Evolutionary conservation across 1,140 invertebrate genomes (phyloP).

Genomic region (Drosophila saltans): DNA sequence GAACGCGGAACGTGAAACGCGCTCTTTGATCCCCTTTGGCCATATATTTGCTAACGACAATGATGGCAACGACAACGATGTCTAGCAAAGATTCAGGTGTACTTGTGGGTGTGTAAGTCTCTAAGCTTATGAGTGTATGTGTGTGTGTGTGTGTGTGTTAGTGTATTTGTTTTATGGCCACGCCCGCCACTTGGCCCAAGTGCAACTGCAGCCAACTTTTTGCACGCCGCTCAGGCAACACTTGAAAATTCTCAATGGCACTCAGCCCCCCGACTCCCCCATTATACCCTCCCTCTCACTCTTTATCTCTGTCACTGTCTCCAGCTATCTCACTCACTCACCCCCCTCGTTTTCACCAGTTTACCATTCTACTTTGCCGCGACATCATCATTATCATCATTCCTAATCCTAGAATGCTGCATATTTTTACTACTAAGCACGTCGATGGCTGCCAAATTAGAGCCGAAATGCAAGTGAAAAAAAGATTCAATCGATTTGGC

Average conservation of each 20-base stretch:
- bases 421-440: slow-evolving; percentile 69
- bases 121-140: slow-evolving; percentile 31
- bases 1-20: slow-evolving; percentile 48
- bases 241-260: slow-evolving; percentile 78
- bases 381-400: not conserved
- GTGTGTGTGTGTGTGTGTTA: slow-evolving; percentile 38
- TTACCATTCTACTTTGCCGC: not conserved
- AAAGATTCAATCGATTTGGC: slow-evolving; percentile 55
- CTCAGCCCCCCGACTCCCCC: slow-evolving; percentile 33
- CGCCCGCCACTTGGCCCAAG: slow-evolving; percentile 71
- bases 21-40: slow-evolving; percentile 75
- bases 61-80: slow-evolving; percentile 53
- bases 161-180: slow-evolving; percentile 73
- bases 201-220: slow-evolving; percentile 78
- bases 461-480: slow-evolving; percentile 38
- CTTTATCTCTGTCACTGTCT: too few relatives aligned
- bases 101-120: slow-evolving; percentile 8
- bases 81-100: slow-evolving; percentile 60
- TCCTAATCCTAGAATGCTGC: slow-evolving; percentile 29
- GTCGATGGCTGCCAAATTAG: slow-evolving; percentile 75
- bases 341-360: slow-evolving; percentile 15
- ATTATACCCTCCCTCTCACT: not conserved
- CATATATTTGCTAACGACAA: slow-evolving; percentile 79
- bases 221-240: slow-evolving; percentile 58
- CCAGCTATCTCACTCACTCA: not conserved